Evolutionary conservation across 1,140 invertebrate genomes (phyloP).

Genomic region (Brachionus paranguensis): DNA sequence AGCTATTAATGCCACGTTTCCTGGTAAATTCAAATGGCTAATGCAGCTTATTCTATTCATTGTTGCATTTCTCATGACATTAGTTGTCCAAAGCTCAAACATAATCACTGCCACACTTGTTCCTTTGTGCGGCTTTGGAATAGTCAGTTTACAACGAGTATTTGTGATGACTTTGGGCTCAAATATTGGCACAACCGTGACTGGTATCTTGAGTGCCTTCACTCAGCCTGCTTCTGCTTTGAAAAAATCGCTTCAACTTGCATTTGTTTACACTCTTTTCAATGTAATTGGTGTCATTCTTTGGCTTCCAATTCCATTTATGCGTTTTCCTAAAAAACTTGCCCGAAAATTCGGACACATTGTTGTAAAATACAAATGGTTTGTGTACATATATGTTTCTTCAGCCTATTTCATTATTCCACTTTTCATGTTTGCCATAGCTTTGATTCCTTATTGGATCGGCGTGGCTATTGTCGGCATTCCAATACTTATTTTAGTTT

Average conservation of each 20-base stretch:
- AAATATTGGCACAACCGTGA: conserved; percentile 64
- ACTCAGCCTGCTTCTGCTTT: conserved; percentile 52
- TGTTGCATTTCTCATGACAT: conserved; percentile 61
- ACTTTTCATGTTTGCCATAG: conserved; percentile 56
- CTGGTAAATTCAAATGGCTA: conserved; percentile 52
- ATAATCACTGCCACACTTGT: conserved; percentile 65
- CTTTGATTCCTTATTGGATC: conserved; percentile 40
- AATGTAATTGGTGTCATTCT: conserved; percentile 62
- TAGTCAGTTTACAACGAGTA: conserved; percentile 61
- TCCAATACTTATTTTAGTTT: not conserved
- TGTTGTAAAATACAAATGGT: conserved; percentile 61
- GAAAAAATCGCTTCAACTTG: conserved; percentile 59
- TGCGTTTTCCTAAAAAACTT: conserved; percentile 59
- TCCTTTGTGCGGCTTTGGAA: conserved; percentile 63
- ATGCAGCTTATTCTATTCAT: conserved; percentile 58
- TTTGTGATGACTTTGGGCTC: conserved; percentile 64
- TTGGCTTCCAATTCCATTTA: conserved; percentile 62
- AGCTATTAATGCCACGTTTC: conserved; percentile 60
- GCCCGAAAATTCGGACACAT: conserved; percentile 58
- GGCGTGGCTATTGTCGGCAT: not conserved
- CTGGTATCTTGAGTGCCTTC: conserved; percentile 59
- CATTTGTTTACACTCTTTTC: conserved; percentile 63
- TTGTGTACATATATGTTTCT: conserved; percentile 60
- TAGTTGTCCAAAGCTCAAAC: conserved; percentile 63
- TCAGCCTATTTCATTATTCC: conserved; percentile 60